phyloP scores from a whole-genome alignment of 2,797 vertebrate genomes.

The Lates japonicus region DNA sequence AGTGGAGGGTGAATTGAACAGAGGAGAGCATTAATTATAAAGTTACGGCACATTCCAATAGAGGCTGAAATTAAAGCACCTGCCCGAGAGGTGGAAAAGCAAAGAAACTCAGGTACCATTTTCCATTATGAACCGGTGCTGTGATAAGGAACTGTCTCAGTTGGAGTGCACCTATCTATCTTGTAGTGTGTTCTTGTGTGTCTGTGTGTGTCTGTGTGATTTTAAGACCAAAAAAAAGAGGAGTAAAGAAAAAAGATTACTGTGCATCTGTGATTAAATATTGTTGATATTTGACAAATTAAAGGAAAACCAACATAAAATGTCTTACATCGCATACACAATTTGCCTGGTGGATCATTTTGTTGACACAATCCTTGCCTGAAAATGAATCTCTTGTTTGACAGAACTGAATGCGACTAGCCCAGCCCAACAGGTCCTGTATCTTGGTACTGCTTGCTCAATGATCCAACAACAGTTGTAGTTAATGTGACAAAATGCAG shows the following conservation, averaged over 20 bases:
- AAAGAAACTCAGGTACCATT: slow-evolving; percentile 52
- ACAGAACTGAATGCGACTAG: not conserved
- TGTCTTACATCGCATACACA: not conserved
- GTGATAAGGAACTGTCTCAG: slow-evolving; percentile 55
- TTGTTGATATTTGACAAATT: not conserved
- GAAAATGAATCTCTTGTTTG: not conserved
- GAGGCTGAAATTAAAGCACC: slow-evolving; percentile 69
- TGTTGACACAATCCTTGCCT: not conserved
- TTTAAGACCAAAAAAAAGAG: slow-evolving; percentile 14
- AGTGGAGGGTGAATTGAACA: slow-evolving; percentile 63
- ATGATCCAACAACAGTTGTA: not conserved
- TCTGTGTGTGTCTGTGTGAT: slow-evolving; percentile 17
- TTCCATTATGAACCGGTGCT: slow-evolving; percentile 58
- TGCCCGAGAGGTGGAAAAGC: slow-evolving; percentile 69
- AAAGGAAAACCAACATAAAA: not conserved
- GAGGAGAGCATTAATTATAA: slow-evolving; percentile 77
- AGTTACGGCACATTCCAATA: slow-evolving; percentile 76
- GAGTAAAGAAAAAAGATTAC: not conserved
- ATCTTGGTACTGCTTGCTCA: not conserved
- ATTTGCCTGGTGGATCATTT: not conserved
- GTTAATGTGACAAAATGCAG: not conserved
- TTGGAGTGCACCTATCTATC: slow-evolving; percentile 19
- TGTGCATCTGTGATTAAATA: not conserved
- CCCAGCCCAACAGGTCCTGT: not conserved
- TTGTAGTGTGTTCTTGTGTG: not conserved